phyloP scores from a whole-genome alignment of 2,888 invertebrate genomes.

The Eumerus sabulonum region DNA sequence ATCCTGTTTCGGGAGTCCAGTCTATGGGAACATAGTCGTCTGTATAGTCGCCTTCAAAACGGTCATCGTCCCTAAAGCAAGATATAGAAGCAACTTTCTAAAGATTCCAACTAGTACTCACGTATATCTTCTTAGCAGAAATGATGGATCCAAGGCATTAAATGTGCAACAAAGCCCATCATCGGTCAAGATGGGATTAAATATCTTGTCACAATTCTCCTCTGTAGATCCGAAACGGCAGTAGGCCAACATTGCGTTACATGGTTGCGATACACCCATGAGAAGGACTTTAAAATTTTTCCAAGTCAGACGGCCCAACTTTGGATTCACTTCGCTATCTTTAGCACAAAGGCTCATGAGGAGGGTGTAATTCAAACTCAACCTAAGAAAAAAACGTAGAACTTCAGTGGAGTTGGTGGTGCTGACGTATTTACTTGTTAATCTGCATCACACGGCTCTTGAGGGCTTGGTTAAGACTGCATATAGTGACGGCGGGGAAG shows the following conservation, averaged over 20 bases:
- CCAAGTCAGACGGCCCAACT: slow-evolving; percentile 73
- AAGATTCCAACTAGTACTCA: slow-evolving; percentile 71
- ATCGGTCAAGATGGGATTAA: slow-evolving; percentile 89
- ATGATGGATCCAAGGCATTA: slow-evolving; percentile 86
- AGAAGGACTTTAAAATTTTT: slow-evolving; percentile 75
- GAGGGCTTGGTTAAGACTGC: slow-evolving; percentile 90
- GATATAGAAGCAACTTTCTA: neutral
- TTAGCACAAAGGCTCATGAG: slow-evolving; percentile 76
- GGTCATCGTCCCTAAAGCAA: slow-evolving; percentile 73
- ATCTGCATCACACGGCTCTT: slow-evolving; percentile 84
- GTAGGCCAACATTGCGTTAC: slow-evolving; percentile 85
- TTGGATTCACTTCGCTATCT: slow-evolving; percentile 71
- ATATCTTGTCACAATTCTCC: slow-evolving; percentile 84
- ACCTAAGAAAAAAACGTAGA: slow-evolving; percentile 50
- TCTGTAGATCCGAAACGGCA: slow-evolving; percentile 85
- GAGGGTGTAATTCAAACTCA: slow-evolving; percentile 73
- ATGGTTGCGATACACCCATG: slow-evolving; percentile 83
- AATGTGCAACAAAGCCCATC: slow-evolving; percentile 93
- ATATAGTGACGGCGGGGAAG: slow-evolving; percentile 91
- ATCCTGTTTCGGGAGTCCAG: slow-evolving; percentile 89
- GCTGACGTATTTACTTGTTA: slow-evolving; percentile 68
- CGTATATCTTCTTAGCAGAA: slow-evolving; percentile 86
- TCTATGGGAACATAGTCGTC: slow-evolving; percentile 79
- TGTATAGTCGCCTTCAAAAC: slow-evolving; percentile 69
- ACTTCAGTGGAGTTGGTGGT: no score